phyloP scores from a whole-genome alignment of 2,888 invertebrate species.

The Chymomyza amoena region DNA sequence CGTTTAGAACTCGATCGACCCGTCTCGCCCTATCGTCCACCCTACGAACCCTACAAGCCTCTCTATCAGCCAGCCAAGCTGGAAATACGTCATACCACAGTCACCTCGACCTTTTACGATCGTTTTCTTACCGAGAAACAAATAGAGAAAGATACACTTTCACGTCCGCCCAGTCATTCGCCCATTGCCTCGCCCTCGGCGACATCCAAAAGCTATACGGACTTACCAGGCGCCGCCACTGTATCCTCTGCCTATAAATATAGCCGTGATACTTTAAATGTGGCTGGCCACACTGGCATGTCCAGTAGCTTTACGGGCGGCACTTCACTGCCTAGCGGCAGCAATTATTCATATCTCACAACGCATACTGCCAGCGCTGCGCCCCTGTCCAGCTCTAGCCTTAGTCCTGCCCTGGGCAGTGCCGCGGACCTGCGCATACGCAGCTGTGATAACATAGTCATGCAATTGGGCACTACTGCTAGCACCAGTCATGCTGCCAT shows the following conservation, averaged over 20 bases:
- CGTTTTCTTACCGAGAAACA: constrained; percentile 77
- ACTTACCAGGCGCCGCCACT: constrained; percentile 43
- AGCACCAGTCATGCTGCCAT: constrained; percentile 10
- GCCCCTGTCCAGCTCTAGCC: constrained; percentile 25
- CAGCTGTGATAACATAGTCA: constrained; percentile 67
- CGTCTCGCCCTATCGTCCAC: constrained; percentile 70
- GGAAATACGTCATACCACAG: constrained; percentile 78
- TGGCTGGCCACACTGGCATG: constrained; percentile 30
- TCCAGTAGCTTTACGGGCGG: constrained; percentile 50
- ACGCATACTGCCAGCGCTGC: constrained; percentile 10
- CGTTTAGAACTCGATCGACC: constrained; percentile 43
- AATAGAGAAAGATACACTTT: constrained; percentile 73
- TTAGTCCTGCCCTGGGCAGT: constrained; percentile 13
- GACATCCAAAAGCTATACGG: constrained; percentile 68
- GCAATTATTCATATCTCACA: constrained; percentile 66
- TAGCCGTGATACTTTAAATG: constrained; percentile 31
- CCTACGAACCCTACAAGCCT: constrained; percentile 60
- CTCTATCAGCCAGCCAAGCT: constrained; percentile 75
- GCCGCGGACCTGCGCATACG: constrained; percentile 49
- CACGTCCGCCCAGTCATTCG: constrained; percentile 69
- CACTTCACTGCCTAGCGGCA: constrained; percentile 41
- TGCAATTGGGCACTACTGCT: constrained; percentile 46
- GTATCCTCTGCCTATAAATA: constrained; percentile 19
- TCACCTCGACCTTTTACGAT: constrained; percentile 78
- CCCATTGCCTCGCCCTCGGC: constrained; percentile 73